Evolutionary conservation across 2,797 vertebrate species (phyloP), one percentile per base, ranked within the genome.

Genomic region (Sciurus carolinensis): DNA sequence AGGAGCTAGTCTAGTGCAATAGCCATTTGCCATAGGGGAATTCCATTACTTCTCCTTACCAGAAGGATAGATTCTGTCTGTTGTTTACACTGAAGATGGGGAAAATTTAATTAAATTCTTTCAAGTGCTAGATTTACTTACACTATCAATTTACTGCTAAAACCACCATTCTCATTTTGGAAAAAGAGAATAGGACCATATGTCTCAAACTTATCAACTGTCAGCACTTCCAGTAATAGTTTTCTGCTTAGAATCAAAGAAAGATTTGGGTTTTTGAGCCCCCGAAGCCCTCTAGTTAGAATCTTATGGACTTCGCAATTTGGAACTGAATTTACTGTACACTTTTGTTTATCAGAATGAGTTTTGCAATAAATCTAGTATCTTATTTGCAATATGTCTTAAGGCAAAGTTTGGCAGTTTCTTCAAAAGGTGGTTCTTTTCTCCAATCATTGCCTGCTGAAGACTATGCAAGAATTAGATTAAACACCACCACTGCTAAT

Each of bases 41-140:
- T 96, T 95, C 88, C 92, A 98, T 97, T 97, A 95, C 90, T 82
- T 96, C 47, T 82, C 88, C 66, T 95, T 85, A 97, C 76, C 82
- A 95, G 89, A 88, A 96, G 77, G 82, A 97, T 92, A 92, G 95
- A 97, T 90, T 95, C 92, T 93, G 93, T 95, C 97, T 95, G 82
- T 73, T 96, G 59, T 97, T 96, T 95, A 97, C 88, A 50, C 79
- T 95, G 82, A 97, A 97, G 94, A 91, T 92, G 94, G 85, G 52
- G 36, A 47, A 87, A 96, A 90, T 95, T 96, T 97, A 98, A 98
- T 98, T 98, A 95, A 95, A 96, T 97, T 96, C 84, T 95, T 96
- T 95, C 95, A 97, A 96, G 95, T 87, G 86, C 73, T 96, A 95
- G 97, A 97, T 97, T 97, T 96, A 97, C 95, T 95, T 97, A 94